Evolutionary conservation across 1,140 invertebrate species (phyloP), one percentile per base, ranked within the genome.

Genomic region (Neodiprion lecontei): DNA sequence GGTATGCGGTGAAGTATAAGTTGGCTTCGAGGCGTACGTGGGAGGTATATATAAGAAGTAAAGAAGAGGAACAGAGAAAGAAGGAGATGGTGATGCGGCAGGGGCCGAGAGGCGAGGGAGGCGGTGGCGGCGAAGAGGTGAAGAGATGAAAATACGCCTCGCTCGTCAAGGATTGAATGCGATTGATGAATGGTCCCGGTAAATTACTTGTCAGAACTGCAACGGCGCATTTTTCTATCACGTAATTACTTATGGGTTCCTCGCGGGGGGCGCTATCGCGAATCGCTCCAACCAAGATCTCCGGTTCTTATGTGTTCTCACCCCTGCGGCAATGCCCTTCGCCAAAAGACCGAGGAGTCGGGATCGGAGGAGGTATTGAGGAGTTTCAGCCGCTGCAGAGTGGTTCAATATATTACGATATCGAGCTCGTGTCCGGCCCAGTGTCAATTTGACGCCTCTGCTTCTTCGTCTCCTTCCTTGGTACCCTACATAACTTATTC

Each of bases 181-280:
- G 53, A 61, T 61, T 61, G 53, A 61, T 61, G 53, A 61, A 61
- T 61, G 53, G 53, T 61, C 53, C 53, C 53, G 53, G 53, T 61
- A 61, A 61, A 61, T 61, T 61, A 61, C 53, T 61, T 61, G 53
- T 61, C 53, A 61, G 53, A 61, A 61, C n/a, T 61, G 53, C 53
- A 61, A 61, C 11, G 53, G 53, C 11, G 11, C n/a, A 17, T 61
- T 61, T 61, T 61, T 61, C 53, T 61, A 61, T 61, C 53, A 17
- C n/a, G n/a, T 61, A 61, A 61, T 61, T 61, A 61, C 53, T 17
- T 12, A 61, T 61, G 53, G 11, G 53, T 61, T 61, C 53, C 11
- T 61, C 53, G 53, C 53, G 53, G 53, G 53, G 53, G 53, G 53
- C n/a, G 53, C 53, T 17, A 61, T 61, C 53, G 53, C 53, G 53